Conservation (phyloP, 2,113 vertebrate species). For the Tursiops truncatus region DNA sequence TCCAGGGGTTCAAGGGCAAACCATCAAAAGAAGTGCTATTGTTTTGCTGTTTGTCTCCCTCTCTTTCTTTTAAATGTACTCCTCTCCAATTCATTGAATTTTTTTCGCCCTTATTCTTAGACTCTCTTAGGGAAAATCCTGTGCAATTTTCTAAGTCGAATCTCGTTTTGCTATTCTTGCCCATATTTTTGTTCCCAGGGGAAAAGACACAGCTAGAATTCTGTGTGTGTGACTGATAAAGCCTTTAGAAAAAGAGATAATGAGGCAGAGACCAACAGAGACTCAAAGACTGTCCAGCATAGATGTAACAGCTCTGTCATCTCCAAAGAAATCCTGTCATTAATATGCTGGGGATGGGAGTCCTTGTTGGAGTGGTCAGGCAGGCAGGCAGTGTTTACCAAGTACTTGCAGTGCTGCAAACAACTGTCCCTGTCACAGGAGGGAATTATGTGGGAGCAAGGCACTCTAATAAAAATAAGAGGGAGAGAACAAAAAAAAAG, state of each 20-base stretch:
- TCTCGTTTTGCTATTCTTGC: constrained; percentile 64
- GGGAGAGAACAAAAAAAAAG: neutral
- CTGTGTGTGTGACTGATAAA: constrained; percentile 65
- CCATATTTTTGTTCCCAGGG: constrained; percentile 55
- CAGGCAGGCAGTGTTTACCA: constrained; percentile 22
- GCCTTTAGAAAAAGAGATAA: constrained; percentile 75
- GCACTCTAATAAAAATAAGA: constrained; percentile 44
- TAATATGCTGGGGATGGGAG: constrained; percentile 53
- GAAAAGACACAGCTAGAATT: constrained; percentile 64
- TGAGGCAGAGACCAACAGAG: constrained; percentile 68
- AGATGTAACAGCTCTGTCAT: constrained; percentile 52
- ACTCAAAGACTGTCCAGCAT: constrained; percentile 58
- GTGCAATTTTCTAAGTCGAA: constrained; percentile 49
- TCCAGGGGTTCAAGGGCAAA: constrained; percentile 39
- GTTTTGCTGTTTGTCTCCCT: constrained; percentile 14
- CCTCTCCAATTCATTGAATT: constrained; percentile 12
- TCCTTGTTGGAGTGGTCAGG: constrained; percentile 53
- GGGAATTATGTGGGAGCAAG: constrained; percentile 11
- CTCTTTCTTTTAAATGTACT: constrained; percentile 46
- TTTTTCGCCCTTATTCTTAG: neutral
- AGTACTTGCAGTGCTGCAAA: neutral
- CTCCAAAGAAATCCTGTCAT: constrained; percentile 61
- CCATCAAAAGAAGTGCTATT: neutral
- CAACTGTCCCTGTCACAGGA: neutral
- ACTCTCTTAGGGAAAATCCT: constrained; percentile 58